Conservation (phyloP, 2,797 vertebrate genomes). For the Acipenser transmontanus region DNA sequence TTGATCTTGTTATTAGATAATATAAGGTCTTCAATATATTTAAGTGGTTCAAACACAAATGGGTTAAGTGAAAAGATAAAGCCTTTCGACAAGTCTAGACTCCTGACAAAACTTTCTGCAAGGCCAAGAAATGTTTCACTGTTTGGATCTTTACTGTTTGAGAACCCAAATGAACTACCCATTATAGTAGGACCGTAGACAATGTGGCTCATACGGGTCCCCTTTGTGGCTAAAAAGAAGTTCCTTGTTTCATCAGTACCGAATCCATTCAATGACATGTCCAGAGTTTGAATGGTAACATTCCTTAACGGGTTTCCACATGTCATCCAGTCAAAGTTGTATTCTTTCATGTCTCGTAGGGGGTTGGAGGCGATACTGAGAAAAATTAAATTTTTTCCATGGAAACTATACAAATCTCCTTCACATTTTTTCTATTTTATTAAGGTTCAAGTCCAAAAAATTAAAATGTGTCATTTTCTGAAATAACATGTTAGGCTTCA, state of each 20-base stretch:
- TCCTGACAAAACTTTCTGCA: conserved; percentile 42
- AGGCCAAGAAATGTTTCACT: conserved; percentile 60
- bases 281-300: conserved; percentile 52
- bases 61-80: conserved; percentile 59
- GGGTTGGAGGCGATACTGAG: conserved; percentile 47
- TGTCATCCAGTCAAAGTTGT: conserved; percentile 38
- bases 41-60: conserved; percentile 55
- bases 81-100: conserved; percentile 61
- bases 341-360: conserved; percentile 20
- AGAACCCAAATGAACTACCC: conserved; percentile 62
- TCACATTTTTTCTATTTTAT: conserved; percentile 60
- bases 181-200: conserved; percentile 45
- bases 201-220: conserved; percentile 57
- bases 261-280: conserved; percentile 53
- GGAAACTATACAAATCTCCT: conserved; percentile 65
- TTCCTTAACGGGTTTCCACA: conserved; percentile 74
- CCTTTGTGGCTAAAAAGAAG: conserved; percentile 57
- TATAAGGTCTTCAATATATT: conserved; percentile 46
- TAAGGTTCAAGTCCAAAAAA: conserved; percentile 54
- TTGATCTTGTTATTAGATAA: conserved; percentile 69
- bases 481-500: conserved; percentile 69
- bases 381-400: conserved; percentile 55
- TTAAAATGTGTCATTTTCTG: conserved; percentile 51
- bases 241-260: conserved; percentile 15
- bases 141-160: conserved; percentile 66